Base-by-base conservation (phyloP, 2,888 invertebrate genomes). In the Candidula unifasciata region DNA sequence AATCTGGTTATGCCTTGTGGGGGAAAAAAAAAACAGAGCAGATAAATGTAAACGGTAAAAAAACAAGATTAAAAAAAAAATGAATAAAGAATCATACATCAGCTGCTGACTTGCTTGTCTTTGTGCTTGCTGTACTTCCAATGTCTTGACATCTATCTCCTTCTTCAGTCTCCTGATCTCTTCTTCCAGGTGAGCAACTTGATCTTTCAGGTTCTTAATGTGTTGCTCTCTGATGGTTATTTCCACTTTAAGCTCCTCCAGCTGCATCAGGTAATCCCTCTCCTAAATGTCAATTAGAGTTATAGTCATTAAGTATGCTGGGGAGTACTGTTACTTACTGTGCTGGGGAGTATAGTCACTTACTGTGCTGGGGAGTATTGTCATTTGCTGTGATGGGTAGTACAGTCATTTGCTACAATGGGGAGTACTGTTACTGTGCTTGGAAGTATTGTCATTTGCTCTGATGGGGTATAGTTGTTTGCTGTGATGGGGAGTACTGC, bases 231-330 rank as follows among this genome's bases (percentile, higher is more conserved):
- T 86, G 52, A 90, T 89, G 35, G 89, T 89, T 8, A 93, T 89
- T 87, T 91, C 91, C 71, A 89, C 89, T 82, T 92, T 89, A 54
- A 93, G 86, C 84, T 93, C 93, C 84, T 92, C 91, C 21, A 90
- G 84, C 57, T 89, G 88, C 73, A 91, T 86, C 16, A 87, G 80
- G 86, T 92, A 89, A 80, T 93, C 92, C 81, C 87, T 89, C 66
- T 93, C 93, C 93, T 93, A 85, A 18, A 52, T 16, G 54, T 74
- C 30, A 74, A 16, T 3, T 8, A 18, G 10, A 27, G 52, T n/a
- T n/a, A 27, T 2, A 60, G 44, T 44, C 13, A 44, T 44, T 10
- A 44, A 6, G 8, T 1, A 13, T 44, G 44, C 44, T 44, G 44
- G 44, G 44, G 6, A n/a, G n/a, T n/a, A n/a, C n/a, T n/a, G n/a